A percentile compares a stretch with the other conserved stretches of the same genome.
Conservation (phyloP, 2,888 invertebrate genomes). For the Brenthis daphne region DNA sequence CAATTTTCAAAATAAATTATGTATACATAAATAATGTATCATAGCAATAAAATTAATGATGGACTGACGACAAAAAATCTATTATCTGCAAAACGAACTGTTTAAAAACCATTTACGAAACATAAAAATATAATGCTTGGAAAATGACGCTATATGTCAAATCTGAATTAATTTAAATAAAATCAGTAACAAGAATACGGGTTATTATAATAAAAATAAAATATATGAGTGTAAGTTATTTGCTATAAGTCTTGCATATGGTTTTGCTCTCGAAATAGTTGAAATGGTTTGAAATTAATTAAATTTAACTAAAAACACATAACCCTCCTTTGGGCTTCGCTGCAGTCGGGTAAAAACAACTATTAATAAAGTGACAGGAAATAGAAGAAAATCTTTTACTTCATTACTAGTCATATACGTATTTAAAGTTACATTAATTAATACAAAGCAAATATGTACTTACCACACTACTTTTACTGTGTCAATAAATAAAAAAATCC, state of each 20-base stretch:
- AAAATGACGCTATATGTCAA: conserved; percentile 13
- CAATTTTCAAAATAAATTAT: neutral
- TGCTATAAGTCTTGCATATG: neutral
- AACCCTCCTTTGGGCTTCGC: no score
- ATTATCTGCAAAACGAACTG: neutral
- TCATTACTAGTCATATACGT: neutral
- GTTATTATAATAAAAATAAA: conserved; percentile 4
- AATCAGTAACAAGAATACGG: conserved; percentile 5
- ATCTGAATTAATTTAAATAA: conserved; percentile 9
- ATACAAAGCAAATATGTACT: neutral
- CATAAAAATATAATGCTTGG: neutral
- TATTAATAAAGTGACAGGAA: no score
- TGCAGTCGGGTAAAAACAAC: no score
- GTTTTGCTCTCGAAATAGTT: neutral
- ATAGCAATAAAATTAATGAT: neutral
- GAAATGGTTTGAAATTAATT: no score
- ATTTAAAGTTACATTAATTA: neutral
- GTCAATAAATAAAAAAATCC: no score
- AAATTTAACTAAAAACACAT: no score
- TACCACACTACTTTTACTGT: neutral
- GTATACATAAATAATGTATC: neutral
- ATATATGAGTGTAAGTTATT: neutral
- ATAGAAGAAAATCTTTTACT: neutral
- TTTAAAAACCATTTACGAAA: conserved; percentile 6
- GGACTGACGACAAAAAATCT: neutral